phyloP scores from a whole-genome alignment of 2,797 vertebrate genomes.

The Hyperoplus immaculatus region DNA sequence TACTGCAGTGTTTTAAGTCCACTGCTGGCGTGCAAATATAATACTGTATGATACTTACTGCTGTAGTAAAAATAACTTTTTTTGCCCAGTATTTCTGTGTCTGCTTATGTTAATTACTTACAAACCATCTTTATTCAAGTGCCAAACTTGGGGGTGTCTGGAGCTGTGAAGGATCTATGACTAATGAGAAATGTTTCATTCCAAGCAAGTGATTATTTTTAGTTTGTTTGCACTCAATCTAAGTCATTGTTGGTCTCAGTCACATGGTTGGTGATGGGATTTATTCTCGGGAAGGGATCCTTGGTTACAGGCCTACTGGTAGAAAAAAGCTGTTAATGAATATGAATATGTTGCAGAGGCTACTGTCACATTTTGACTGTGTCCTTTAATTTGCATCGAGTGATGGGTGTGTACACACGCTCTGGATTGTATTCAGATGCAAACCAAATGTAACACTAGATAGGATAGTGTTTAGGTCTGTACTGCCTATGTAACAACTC shows the following conservation, averaged over 20 bases:
- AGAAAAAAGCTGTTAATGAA: constrained; percentile 26
- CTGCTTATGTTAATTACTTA: constrained; percentile 58
- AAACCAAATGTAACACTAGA: background rate
- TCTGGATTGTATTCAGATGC: background rate
- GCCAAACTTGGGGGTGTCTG: constrained; percentile 56
- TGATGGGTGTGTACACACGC: background rate
- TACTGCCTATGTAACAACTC: background rate
- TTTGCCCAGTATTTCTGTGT: constrained; percentile 14
- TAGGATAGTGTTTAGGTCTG: background rate
- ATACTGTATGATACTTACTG: constrained; percentile 3
- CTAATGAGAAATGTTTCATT: constrained; percentile 68
- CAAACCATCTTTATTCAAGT: constrained; percentile 47
- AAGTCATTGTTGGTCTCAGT: constrained; percentile 71
- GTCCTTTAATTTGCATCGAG: background rate
- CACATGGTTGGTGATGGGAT: constrained; percentile 65
- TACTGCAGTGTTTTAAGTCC: constrained; percentile 28
- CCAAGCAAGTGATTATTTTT: constrained; percentile 68
- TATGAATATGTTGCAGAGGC: constrained; percentile 14
- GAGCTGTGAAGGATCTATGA: constrained; percentile 61
- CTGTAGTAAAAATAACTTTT: background rate
- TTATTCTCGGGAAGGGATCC: constrained; percentile 34
- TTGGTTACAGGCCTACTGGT: constrained; percentile 19
- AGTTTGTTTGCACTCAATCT: constrained; percentile 67
- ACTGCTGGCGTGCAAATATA: constrained; percentile 8
- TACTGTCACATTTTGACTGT: background rate